These are phyloP conservation scores for Okapia johnstoni DNA, from an alignment of 2,113 vertebrate species.

Conservation along the genomic window DNA sequence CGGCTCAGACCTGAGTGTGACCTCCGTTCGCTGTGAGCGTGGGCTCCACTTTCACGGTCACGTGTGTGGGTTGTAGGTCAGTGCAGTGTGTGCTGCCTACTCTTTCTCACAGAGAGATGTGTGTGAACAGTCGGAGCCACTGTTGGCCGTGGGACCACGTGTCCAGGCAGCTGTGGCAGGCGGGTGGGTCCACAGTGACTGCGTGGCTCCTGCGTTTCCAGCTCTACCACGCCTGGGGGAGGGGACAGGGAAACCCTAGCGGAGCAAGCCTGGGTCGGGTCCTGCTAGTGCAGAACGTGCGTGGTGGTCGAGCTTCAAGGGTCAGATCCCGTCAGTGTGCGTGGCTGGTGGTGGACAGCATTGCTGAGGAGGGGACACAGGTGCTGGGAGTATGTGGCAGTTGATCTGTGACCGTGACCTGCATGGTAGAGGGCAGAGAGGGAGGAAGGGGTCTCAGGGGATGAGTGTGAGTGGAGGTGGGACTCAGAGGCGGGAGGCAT, in stretches of 20 bases:
- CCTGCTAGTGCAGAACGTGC: neutral
- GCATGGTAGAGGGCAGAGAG: neutral
- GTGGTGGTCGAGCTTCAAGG: neutral
- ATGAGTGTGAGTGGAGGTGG: neutral
- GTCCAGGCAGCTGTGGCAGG: neutral
- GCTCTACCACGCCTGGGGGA: neutral
- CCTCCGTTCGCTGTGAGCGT: neutral
- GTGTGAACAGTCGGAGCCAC: neutral
- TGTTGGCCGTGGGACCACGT: neutral
- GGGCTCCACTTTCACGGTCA: neutral
- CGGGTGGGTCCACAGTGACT: neutral
- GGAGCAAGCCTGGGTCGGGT: neutral
- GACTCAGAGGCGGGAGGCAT: neutral
- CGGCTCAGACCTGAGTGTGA: neutral
- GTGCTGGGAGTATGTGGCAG: neutral
- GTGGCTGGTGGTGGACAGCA: neutral
- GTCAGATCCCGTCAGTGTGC: neutral
- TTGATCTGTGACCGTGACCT: neutral
- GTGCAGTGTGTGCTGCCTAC: neutral
- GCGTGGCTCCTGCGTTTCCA: neutral
- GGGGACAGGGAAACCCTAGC: neutral
- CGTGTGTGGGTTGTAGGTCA: neutral
- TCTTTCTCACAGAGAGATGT: neutral
- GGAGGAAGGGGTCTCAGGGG: neutral
- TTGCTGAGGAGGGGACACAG: neutral